These are phyloP conservation scores for Dendrolimus kikuchii DNA, from an alignment of 1,140 invertebrate species.

Conservation along the genomic window DNA sequence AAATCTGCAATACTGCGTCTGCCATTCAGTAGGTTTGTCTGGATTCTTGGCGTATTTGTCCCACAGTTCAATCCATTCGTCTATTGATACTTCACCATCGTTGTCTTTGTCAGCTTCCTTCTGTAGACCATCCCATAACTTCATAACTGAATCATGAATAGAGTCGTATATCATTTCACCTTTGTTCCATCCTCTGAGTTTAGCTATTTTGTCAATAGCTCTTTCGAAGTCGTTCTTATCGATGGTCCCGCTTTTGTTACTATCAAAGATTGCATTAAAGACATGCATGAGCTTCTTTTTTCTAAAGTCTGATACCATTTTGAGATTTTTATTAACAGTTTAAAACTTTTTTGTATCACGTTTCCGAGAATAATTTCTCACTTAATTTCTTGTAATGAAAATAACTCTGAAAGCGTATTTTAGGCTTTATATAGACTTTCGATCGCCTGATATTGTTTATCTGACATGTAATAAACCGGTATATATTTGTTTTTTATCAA, in stretches of 20 bases:
- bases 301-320: slow-evolving; percentile 88
- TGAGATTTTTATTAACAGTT: slow-evolving; percentile 21
- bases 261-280: slow-evolving; percentile 88
- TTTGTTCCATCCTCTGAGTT: slow-evolving; percentile 78
- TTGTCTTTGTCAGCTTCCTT: slow-evolving; percentile 83
- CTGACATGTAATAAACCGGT: not conserved
- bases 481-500: slow-evolving; percentile 1
- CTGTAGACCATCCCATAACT: slow-evolving; percentile 85
- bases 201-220: slow-evolving; percentile 82
- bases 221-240: slow-evolving; percentile 86
- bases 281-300: slow-evolving; percentile 88
- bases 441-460: not conserved
- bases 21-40: slow-evolving; percentile 82
- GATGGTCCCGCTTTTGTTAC: slow-evolving; percentile 83
- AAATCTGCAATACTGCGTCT: slow-evolving; percentile 83
- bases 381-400: too few species aligned
- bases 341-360: not conserved
- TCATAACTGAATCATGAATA: slow-evolving; percentile 78
- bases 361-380: too few species aligned
- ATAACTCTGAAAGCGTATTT: not conserved
- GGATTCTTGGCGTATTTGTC: slow-evolving; percentile 82
- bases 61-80: slow-evolving; percentile 90
- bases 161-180: slow-evolving; percentile 79
- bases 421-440: slow-evolving; percentile 13
- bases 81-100: slow-evolving; percentile 82